A percentile compares a stretch with the other conserved stretches of the same genome.
phyloP scores from a whole-genome alignment of 2,888 invertebrate genomes.

The Plagodis dolabraria region DNA sequence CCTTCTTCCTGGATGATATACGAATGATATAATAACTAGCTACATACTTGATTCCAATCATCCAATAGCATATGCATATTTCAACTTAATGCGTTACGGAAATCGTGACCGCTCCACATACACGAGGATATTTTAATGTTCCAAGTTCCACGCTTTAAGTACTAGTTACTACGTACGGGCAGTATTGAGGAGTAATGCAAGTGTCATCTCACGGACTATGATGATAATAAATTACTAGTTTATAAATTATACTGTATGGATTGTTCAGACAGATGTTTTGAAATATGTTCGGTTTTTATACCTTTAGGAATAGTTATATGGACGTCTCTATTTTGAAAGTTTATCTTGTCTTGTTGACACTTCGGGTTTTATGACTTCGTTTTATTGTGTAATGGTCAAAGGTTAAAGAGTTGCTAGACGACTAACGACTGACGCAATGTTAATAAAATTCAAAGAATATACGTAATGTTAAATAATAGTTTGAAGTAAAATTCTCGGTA shows the following conservation, averaged over 20 bases:
- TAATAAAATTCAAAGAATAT: no score
- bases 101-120: slow-evolving; percentile 40
- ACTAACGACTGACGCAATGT: not conserved
- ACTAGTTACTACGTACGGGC: no score
- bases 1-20: no score
- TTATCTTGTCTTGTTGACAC: slow-evolving; percentile 3
- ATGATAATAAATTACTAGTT: slow-evolving; percentile 18
- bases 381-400: slow-evolving; percentile 4
- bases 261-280: not conserved
- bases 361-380: slow-evolving; percentile 1
- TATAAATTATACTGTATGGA: slow-evolving; percentile 5
- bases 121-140: slow-evolving; percentile 23
- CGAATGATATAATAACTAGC: slow-evolving; percentile 4
- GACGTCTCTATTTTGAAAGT: slow-evolving; percentile 7
- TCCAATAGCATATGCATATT: slow-evolving; percentile 10
- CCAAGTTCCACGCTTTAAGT: not conserved
- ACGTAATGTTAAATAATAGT: no score
- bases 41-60: not conserved
- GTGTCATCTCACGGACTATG: slow-evolving; percentile 17
- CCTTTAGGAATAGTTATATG: slow-evolving; percentile 1
- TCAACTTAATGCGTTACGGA: slow-evolving; percentile 33
- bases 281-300: slow-evolving; percentile 5
- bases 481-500: no score
- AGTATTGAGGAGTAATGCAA: no score
- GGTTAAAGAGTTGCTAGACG: slow-evolving; percentile 1